phyloP scores from a whole-genome alignment of 37 sponge, comb jelly and placozoan species.

The Haliclona indistincta region DNA sequence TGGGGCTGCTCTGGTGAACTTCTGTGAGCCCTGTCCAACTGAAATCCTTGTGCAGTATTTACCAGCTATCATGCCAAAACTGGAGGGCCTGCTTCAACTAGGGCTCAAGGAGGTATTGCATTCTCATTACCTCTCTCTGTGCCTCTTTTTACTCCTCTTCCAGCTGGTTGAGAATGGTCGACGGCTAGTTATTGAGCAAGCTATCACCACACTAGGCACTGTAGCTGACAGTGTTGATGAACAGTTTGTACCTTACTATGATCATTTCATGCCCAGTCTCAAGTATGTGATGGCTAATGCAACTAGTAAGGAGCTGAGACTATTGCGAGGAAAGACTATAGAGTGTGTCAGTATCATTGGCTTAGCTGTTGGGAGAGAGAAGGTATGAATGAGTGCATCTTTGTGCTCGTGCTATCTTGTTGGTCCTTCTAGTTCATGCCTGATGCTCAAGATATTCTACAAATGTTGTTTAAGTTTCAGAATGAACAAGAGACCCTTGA shows the following conservation, averaged over 20 bases:
- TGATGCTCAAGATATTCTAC: conserved; percentile 96
- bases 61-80: conserved; percentile 56
- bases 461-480: conserved; percentile 90
- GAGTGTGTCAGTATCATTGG: conserved; percentile 98
- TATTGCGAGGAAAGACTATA: conserved; percentile 95
- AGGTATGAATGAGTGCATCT: conserved; percentile 38
- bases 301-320: conserved; percentile 72
- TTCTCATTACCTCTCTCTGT: background rate
- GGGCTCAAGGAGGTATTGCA: conserved; percentile 67
- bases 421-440: conserved; percentile 82
- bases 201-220: conserved; percentile 92
- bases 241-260: conserved; percentile 91
- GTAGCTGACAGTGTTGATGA: conserved; percentile 92
- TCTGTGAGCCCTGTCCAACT: conserved; percentile 91
- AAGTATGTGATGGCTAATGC: conserved; percentile 95
- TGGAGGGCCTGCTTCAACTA: conserved; percentile 56
- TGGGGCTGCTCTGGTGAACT: conserved; percentile 94
- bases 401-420: background rate
- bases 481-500: conserved; percentile 80
- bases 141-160: background rate
- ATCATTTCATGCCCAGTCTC: conserved; percentile 95
- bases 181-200: conserved; percentile 88
- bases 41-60: conserved; percentile 78
- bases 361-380: conserved; percentile 96
- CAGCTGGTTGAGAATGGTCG: conserved; percentile 79